Percentiles rank a stretch among this genome's conserved stretches.
These are phyloP conservation scores for Octodon degus DNA, from an alignment of 2,113 vertebrate genomes.

Conservation along the genomic window DNA sequence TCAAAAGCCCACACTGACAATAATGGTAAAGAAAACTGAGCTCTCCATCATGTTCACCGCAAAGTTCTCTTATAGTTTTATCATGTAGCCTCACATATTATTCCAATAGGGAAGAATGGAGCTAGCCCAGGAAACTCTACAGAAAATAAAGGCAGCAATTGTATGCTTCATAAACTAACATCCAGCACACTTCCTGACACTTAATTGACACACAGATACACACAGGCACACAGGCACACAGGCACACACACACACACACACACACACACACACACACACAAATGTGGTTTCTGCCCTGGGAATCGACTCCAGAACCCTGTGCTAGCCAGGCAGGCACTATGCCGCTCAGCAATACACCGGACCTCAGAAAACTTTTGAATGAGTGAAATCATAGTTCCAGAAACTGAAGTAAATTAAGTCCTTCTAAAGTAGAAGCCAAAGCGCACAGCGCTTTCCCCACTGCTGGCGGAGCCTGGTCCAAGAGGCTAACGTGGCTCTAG, in stretches of 20 bases:
- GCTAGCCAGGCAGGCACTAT: too few species aligned
- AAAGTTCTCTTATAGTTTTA: constrained; percentile 17
- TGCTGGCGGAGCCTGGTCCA: neutral
- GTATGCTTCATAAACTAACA: neutral
- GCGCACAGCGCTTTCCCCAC: neutral
- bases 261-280: too few species aligned
- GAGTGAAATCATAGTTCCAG: neutral
- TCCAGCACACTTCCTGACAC: neutral
- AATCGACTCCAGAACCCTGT: too few species aligned
- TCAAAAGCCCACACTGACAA: neutral
- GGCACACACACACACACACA: too few species aligned
- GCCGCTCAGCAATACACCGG: too few species aligned
- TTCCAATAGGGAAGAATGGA: neutral
- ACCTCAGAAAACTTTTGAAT: neutral
- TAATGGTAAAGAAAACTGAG: neutral
- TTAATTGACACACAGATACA: neutral
- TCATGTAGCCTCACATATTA: neutral
- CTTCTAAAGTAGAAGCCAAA: constrained; percentile 21
- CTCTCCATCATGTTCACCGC: neutral
- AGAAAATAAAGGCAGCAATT: neutral
- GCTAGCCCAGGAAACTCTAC: neutral
- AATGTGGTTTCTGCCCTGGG: too few species aligned
- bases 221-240: too few species aligned
- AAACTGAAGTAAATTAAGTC: constrained; percentile 20
- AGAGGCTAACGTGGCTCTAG: neutral